phyloP scores from a whole-genome alignment of 2,113 vertebrate genomes.

The Menura novaehollandiae region DNA sequence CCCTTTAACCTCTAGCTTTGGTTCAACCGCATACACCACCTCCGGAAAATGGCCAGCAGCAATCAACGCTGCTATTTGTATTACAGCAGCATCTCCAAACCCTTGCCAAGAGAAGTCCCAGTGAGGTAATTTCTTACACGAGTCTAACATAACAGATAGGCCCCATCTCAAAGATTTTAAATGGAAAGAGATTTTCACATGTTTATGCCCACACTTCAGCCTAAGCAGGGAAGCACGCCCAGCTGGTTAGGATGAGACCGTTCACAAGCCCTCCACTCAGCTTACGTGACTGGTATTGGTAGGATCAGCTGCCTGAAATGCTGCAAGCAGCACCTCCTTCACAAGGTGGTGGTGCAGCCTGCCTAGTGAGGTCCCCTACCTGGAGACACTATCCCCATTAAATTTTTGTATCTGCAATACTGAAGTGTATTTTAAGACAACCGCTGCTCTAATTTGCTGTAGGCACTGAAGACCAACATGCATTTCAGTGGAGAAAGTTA shows the following conservation, averaged over 20 bases:
- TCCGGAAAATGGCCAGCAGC: constrained; percentile 41
- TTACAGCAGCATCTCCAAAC: constrained; percentile 7
- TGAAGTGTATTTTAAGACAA: constrained; percentile 60
- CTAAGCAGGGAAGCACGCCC: neutral
- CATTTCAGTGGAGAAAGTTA: constrained; percentile 68
- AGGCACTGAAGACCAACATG: constrained; percentile 65
- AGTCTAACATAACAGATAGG: neutral
- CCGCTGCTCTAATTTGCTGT: constrained; percentile 72
- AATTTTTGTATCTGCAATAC: neutral
- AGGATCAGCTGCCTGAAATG: neutral
- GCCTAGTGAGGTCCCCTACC: constrained; percentile 13
- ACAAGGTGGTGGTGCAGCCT: neutral
- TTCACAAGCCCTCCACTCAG: neutral
- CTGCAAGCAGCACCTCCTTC: neutral
- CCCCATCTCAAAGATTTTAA: neutral
- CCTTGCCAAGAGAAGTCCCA: neutral
- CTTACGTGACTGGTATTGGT: rapidly evolving
- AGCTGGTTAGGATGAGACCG: neutral
- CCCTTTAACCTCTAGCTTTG: constrained; percentile 27
- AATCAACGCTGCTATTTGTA: neutral
- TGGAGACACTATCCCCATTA: neutral
- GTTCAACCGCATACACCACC: neutral
- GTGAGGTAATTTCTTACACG: neutral
- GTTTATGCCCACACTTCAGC: neutral
- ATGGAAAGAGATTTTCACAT: neutral